Conservation (phyloP, 1,140 invertebrate species). For the Arctopsyche grandis region DNA sequence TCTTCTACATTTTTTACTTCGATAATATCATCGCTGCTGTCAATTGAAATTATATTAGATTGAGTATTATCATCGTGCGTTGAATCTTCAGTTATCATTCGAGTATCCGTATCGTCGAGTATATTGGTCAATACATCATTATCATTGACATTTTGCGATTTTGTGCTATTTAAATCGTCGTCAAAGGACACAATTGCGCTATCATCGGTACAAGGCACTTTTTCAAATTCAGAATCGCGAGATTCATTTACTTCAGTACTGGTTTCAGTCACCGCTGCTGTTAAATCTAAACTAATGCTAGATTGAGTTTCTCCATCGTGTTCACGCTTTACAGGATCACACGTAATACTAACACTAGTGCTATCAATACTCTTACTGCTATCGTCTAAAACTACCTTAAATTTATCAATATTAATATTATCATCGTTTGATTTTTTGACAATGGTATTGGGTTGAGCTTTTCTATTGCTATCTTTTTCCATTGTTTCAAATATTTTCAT, state of each 20-base stretch:
- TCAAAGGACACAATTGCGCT: conserved; percentile 36
- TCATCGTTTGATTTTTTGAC: conserved; percentile 32
- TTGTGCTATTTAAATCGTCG: conserved; percentile 30
- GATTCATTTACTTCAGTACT: conserved; percentile 33
- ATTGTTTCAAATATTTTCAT: conserved; percentile 51
- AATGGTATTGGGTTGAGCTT: conserved; percentile 10
- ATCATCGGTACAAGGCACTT: background rate
- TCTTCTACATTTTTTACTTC: background rate
- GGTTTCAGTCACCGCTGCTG: background rate
- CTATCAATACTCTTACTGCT: background rate
- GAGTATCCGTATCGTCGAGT: background rate
- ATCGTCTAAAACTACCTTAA: conserved; percentile 42
- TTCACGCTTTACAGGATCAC: background rate
- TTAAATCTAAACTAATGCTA: background rate
- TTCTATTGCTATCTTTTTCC: background rate
- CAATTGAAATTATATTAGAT: background rate
- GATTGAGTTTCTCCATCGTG: background rate
- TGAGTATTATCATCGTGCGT: background rate
- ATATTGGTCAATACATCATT: conserved; percentile 2
- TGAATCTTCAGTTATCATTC: background rate
- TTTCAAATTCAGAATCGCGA: conserved; percentile 38
- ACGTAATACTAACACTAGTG: conserved; percentile 23
- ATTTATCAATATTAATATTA: conserved; percentile 43
- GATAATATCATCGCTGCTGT: background rate
- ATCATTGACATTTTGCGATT: conserved; percentile 17